Percentiles rank a stretch among this genome's conserved stretches.
Evolutionary conservation across 1,140 invertebrate species (phyloP).

Genomic region (Mamestra configurata): DNA sequence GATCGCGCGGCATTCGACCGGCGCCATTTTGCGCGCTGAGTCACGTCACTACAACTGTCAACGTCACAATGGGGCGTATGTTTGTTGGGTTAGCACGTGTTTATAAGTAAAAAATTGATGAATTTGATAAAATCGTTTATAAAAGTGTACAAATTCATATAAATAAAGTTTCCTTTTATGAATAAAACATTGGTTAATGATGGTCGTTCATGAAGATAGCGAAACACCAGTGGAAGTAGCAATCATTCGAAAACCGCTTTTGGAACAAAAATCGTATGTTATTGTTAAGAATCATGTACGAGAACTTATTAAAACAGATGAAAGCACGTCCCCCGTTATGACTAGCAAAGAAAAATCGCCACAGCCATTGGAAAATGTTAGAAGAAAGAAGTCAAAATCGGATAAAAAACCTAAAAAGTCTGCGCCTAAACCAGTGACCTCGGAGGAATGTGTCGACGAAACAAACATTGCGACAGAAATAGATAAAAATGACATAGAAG

Average conservation of each 20-base stretch:
- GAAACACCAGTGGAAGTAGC: slow-evolving; percentile 57
- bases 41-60: slow-evolving; percentile 36
- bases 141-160: neutral
- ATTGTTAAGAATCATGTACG: slow-evolving; percentile 75
- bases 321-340: neutral
- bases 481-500: slow-evolving; percentile 69
- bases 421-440: neutral
- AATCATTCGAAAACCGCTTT: slow-evolving; percentile 51
- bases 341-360: neutral
- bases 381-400: neutral
- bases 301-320: slow-evolving; percentile 55
- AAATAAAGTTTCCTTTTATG: slow-evolving; percentile 5
- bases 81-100: slow-evolving; percentile 1
- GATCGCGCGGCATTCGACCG: neutral
- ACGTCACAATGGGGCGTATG: slow-evolving; percentile 13
- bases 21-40: neutral
- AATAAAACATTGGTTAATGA: slow-evolving; percentile 49
- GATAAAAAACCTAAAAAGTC: neutral
- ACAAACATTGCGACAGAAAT: slow-evolving; percentile 56
- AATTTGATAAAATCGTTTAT: neutral
- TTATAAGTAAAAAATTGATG: neutral
- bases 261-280: slow-evolving; percentile 64
- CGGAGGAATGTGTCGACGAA: slow-evolving; percentile 14
- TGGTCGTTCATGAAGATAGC: slow-evolving; percentile 65
- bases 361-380: neutral